These are phyloP conservation scores for Saccostrea echinata DNA, from an alignment of 1,140 invertebrate genomes.

Conservation along the genomic window DNA sequence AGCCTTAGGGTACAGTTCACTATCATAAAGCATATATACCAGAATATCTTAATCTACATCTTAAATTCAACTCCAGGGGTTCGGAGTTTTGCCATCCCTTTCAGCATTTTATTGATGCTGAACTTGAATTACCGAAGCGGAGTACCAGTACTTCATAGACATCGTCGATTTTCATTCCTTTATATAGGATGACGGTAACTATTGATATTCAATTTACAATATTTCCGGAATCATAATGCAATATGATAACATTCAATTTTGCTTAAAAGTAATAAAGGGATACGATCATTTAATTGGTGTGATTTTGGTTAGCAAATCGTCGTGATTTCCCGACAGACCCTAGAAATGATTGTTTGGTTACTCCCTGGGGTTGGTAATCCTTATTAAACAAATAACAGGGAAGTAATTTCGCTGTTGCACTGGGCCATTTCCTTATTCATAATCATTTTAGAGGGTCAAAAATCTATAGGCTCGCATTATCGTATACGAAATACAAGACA, in stretches of 20 bases:
- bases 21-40: too few relatives aligned
- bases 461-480: not conserved
- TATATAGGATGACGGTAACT: not conserved
- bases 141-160: not conserved
- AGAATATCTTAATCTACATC: too few relatives aligned
- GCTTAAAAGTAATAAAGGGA: not conserved
- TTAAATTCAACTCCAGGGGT: too few relatives aligned
- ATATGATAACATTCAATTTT: not conserved
- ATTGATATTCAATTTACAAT: not conserved
- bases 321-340: conserved; percentile 2
- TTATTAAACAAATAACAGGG: not conserved
- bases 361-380: not conserved
- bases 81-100: too few relatives aligned
- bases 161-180: not conserved
- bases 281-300: not conserved
- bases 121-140: too few relatives aligned
- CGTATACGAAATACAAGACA: not conserved
- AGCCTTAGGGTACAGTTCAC: too few relatives aligned
- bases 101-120: too few relatives aligned
- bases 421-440: not conserved
- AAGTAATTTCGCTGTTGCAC: not conserved
- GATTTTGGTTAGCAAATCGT: not conserved
- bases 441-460: not conserved
- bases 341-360: not conserved
- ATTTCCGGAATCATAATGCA: not conserved